Evolutionary conservation across 1,140 invertebrate species (phyloP), one percentile per base, ranked within the genome.

Genomic region (Helicoverpa armigera): DNA sequence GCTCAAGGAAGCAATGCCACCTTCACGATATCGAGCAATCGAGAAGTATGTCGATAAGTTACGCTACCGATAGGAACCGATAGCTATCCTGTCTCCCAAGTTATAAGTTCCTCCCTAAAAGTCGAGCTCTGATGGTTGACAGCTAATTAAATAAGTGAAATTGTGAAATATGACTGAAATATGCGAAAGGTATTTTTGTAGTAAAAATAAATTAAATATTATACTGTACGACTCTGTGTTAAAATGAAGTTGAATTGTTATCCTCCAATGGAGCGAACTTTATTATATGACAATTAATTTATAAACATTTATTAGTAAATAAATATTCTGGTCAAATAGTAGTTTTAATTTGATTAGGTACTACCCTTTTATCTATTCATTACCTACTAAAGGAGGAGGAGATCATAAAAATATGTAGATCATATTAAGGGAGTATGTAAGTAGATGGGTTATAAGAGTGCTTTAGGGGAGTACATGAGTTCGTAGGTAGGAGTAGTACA

Each of bases 1-100:
- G 84, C 89, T 98, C 2, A 94, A 96, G 72, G 97, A 97, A 83
- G 95, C 97, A 65, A 95, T 97, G 88, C 96, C 96, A 12, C 92
- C 95, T 1, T 96, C 95, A 82, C 96, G 96, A 29, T 96, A 97
- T 84, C 95, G 96, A 60, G 97, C 96, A 86, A 96, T 97, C 54
- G 96, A 96, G 86, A 97, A 97, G 83, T 96, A 85, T 81, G 87
- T 95, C 9, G 92, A 94, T 58, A 94, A 94, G 75, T 84, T 95
- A 60, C 90, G 88, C n/a, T 91, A 88, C 82, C 92, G 88, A 79
- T 91, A 85, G 69, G 35, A 58, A 43, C 13, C 7, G 18, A 3
- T 14, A 75, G 10, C 54, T 14, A 72, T 31, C 29, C 31, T 50
- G 18, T 18, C 13, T 75, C 43, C 23, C n/a, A 43, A 79, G n/a